Evolutionary conservation across 1,140 invertebrate genomes (phyloP).

Genomic region (Choristoneura fumiferana): DNA sequence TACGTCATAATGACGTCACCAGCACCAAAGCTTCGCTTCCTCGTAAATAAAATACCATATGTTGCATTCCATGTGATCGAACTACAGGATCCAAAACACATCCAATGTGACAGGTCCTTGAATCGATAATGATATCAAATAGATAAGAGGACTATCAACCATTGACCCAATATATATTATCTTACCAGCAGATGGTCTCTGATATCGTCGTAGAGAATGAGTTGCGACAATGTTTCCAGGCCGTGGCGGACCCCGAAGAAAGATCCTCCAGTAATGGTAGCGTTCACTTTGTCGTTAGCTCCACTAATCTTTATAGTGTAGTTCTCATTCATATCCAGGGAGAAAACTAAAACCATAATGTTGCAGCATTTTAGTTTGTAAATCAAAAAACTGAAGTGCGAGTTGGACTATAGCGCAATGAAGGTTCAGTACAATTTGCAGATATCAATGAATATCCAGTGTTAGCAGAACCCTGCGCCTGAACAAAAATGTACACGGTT

Average conservation of each 20-base stretch:
- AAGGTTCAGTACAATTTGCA: too few relatives aligned
- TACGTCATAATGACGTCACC: too few relatives aligned
- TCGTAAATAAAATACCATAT: too few relatives aligned
- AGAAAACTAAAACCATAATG: conserved; percentile 50
- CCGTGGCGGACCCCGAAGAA: conserved; percentile 89
- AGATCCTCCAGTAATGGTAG: conserved; percentile 80
- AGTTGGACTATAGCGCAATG: too few relatives aligned
- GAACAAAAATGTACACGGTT: too few relatives aligned
- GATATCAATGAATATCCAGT: too few relatives aligned
- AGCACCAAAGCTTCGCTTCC: too few relatives aligned
- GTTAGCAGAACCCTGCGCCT: too few relatives aligned
- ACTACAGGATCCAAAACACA: too few relatives aligned
- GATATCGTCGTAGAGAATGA: conserved; percentile 86
- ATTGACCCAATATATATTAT: conserved; percentile 2
- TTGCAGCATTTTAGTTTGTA: not conserved
- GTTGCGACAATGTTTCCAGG: conserved; percentile 87
- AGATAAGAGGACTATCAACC: not conserved
- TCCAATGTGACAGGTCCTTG: too few relatives aligned
- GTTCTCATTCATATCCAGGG: conserved; percentile 83
- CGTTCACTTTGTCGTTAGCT: conserved; percentile 77
- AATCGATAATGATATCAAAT: not conserved
- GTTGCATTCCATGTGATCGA: too few relatives aligned
- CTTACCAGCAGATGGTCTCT: conserved; percentile 77
- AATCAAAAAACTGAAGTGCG: not conserved
- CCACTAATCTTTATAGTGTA: conserved; percentile 80